Conservation (phyloP, 2,797 vertebrate species). For the Rhodeus uyekii region DNA sequence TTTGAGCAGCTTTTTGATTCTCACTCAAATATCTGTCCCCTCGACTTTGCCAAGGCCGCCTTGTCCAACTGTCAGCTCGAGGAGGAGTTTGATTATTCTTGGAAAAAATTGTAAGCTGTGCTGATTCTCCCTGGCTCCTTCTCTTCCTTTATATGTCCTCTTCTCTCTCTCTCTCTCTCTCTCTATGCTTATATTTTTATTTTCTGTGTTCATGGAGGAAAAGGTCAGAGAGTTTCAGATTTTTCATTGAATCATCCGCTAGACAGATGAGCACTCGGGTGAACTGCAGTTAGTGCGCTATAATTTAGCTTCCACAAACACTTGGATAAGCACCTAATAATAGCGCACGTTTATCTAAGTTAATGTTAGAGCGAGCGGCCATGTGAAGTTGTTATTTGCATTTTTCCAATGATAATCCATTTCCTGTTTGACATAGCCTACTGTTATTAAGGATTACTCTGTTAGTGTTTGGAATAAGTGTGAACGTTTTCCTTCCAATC, state of each 20-base stretch:
- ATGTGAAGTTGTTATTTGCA: no score
- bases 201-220: conserved; percentile 2
- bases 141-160: conserved; percentile 19
- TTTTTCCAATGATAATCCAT: no score
- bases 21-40: conserved; percentile 50
- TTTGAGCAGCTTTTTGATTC: conserved; percentile 50
- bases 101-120: conserved; percentile 32
- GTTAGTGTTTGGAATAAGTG: no score
- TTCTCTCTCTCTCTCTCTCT: conserved; percentile 17
- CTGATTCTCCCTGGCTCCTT: conserved; percentile 15
- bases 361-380: no score
- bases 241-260: background rate
- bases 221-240: conserved; percentile 10
- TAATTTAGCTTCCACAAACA: no score
- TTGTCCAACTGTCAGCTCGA: conserved; percentile 52
- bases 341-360: no score
- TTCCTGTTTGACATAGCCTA: no score
- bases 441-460: no score
- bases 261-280: conserved; percentile 32
- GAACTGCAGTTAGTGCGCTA: no score
- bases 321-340: no score
- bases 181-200: background rate
- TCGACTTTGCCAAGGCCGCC: conserved; percentile 43
- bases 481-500: no score
- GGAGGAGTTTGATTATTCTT: conserved; percentile 49